Conservation (phyloP, 2,113 vertebrate genomes). For the Atrichornis clamosus region DNA sequence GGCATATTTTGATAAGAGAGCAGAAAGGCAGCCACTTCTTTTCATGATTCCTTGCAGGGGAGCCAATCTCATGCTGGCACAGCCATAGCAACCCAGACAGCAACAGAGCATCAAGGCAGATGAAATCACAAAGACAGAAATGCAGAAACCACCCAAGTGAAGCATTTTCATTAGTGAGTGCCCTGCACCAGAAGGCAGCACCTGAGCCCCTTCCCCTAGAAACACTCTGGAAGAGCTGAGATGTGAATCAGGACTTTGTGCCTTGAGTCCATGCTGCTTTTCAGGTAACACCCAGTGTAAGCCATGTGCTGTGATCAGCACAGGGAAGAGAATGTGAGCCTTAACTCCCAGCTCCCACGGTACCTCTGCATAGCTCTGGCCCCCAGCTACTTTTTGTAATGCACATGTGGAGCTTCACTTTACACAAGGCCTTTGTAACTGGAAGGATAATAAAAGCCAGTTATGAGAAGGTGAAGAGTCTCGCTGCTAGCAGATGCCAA, state of each 20-base stretch:
- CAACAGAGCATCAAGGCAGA: background rate
- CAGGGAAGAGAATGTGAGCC: accelerated
- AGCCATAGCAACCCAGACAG: background rate
- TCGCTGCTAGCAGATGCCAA: background rate
- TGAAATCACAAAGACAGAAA: background rate
- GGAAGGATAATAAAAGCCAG: background rate
- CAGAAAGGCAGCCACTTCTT: background rate
- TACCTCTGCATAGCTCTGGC: background rate
- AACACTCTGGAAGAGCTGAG: background rate
- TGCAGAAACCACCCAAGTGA: background rate
- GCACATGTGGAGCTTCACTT: background rate
- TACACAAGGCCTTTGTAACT: background rate
- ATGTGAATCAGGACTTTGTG: background rate
- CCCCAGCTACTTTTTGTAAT: background rate
- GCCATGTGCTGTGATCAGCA: background rate
- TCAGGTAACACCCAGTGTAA: background rate
- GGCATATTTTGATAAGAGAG: background rate
- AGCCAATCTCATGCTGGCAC: background rate
- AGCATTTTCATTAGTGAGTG: background rate
- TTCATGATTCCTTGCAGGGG: background rate
- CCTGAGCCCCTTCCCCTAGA: background rate
- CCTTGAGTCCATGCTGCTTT: background rate
- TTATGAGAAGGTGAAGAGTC: background rate
- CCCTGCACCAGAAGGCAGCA: background rate
- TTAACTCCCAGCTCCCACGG: background rate